Evolutionary conservation across 2,888 invertebrate genomes (phyloP).

Genomic region (Leptarthrus brevirostris): DNA sequence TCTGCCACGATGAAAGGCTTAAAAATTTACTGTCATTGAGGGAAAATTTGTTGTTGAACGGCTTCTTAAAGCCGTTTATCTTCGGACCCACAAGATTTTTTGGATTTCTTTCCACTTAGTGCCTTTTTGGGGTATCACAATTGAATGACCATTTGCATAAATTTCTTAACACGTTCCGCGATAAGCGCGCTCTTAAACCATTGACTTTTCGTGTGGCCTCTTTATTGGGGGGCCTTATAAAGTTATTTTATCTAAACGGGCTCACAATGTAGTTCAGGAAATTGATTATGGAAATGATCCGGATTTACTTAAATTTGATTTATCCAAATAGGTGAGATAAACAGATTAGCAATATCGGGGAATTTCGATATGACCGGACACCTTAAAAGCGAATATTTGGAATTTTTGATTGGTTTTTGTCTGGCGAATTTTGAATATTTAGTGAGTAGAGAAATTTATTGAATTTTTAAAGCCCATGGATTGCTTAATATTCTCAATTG

Average conservation of each 20-base stretch:
- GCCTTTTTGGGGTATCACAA: not conserved
- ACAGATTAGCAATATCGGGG: slow-evolving; percentile 7
- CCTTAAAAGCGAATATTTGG: no score
- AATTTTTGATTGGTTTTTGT: no score
- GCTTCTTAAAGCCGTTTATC: slow-evolving; percentile 37
- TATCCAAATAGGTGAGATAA: slow-evolving; percentile 4
- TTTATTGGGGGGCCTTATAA: not conserved
- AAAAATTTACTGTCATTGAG: slow-evolving; percentile 3
- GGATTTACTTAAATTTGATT: not conserved
- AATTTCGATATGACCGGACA: slow-evolving; percentile 2
- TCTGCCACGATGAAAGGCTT: slow-evolving; percentile 14
- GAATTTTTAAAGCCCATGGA: slow-evolving; percentile 19
- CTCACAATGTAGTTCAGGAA: slow-evolving; percentile 5
- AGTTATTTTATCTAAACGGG: slow-evolving; percentile 31
- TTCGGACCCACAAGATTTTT: not conserved
- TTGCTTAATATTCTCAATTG: no score
- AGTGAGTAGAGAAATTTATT: slow-evolving; percentile 4
- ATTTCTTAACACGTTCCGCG: slow-evolving; percentile 21
- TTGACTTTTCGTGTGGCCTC: slow-evolving; percentile 4
- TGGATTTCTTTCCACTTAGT: slow-evolving; percentile 5
- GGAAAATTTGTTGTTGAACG: slow-evolving; percentile 16
- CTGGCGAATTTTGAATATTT: no score
- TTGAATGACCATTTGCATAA: slow-evolving; percentile 39
- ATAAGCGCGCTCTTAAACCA: not conserved
- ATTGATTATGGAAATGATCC: slow-evolving; percentile 25